phyloP scores from a whole-genome alignment of 2,113 vertebrate species.

The Brachirus orientalis region DNA sequence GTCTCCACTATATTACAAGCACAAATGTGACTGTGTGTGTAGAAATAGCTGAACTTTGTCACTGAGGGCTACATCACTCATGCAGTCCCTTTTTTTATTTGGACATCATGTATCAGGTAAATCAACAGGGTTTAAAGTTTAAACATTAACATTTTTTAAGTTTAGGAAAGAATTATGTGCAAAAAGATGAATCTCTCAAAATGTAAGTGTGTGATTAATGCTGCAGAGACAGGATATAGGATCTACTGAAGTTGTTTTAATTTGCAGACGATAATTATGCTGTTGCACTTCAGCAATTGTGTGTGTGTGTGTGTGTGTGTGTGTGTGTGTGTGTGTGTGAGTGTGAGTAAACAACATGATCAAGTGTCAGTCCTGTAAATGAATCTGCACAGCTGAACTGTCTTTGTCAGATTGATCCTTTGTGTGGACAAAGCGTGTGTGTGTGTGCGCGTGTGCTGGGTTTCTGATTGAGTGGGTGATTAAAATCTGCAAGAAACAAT shows the following conservation, averaged over 20 bases:
- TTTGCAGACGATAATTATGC: background rate
- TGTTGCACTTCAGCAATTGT: conserved; percentile 8
- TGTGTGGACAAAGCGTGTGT: conserved; percentile 4
- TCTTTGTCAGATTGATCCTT: conserved; percentile 29
- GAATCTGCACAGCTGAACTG: conserved; percentile 53
- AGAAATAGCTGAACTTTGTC: no score
- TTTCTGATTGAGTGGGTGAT: conserved; percentile 62
- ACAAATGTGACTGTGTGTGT: no score
- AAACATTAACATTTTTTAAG: background rate
- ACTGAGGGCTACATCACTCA: background rate
- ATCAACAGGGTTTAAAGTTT: background rate
- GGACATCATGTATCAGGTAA: background rate
- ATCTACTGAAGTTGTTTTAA: background rate
- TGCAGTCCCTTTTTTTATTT: background rate
- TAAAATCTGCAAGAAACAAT: conserved; percentile 30
- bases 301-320: background rate
- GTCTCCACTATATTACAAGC: no score
- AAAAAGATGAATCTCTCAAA: no score
- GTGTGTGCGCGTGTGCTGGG: background rate
- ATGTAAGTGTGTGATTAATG: background rate
- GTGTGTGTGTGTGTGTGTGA: background rate
- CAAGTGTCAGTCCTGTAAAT: conserved; percentile 71
- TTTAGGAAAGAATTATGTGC: no score
- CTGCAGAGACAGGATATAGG: background rate
- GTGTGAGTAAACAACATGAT: conserved; percentile 44